These are phyloP conservation scores for Leucosticte australis DNA, from an alignment of 2,113 vertebrate species.

Conservation along the genomic window DNA sequence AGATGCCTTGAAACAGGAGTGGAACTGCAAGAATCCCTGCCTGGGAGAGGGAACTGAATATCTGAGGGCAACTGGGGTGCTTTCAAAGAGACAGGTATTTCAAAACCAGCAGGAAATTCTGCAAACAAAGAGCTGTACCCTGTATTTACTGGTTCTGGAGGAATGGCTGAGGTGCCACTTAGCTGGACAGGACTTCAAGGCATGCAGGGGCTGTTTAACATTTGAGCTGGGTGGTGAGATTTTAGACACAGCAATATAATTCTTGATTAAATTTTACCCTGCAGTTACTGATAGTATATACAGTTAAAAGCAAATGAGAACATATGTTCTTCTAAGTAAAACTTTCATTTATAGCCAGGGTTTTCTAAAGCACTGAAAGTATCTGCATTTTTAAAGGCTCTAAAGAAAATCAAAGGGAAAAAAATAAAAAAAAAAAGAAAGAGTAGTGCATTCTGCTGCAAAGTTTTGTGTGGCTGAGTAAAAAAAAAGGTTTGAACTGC, in stretches of 20 bases:
- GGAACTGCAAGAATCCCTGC: neutral
- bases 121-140: neutral
- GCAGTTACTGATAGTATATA: neutral
- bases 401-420: neutral
- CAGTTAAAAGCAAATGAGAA: neutral
- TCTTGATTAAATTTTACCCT: conserved; percentile 22
- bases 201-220: neutral
- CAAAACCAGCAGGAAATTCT: neutral
- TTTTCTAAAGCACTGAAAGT: neutral
- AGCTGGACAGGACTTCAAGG: neutral
- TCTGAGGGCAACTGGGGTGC: neutral
- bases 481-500: neutral
- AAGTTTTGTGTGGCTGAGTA: neutral
- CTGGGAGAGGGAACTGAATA: neutral
- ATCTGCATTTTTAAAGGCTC: neutral
- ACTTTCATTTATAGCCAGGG: neutral
- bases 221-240: neutral
- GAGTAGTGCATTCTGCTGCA: neutral
- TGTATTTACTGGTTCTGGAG: neutral
- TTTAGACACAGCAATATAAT: neutral
- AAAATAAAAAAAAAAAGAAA: neutral
- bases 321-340: neutral
- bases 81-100: neutral
- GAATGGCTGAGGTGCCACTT: neutral
- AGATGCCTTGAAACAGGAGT: neutral